A percentile compares a stretch with the other conserved stretches of the same genome.
Evolutionary conservation across 2,888 invertebrate genomes (phyloP).

Genomic region (Zaprionus lineosus): DNA sequence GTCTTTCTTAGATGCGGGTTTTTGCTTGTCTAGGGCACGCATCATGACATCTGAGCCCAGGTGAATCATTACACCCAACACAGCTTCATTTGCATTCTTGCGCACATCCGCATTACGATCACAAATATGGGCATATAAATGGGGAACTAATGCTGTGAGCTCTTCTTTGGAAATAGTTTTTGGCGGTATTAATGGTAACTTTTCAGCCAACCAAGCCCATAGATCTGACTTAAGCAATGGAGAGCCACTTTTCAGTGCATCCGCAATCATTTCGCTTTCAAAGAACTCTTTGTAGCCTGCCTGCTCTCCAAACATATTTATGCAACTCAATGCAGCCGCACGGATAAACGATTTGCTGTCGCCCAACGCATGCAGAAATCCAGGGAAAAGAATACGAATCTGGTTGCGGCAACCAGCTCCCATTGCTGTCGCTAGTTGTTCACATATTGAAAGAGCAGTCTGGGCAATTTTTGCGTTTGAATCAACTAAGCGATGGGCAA

Average conservation of each 20-base stretch:
- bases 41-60: constrained; percentile 87
- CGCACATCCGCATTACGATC: constrained; percentile 96
- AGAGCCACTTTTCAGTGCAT: constrained; percentile 93
- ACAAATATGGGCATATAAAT: constrained; percentile 91
- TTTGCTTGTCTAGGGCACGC: constrained; percentile 82
- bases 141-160: constrained; percentile 89
- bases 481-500: constrained; percentile 91
- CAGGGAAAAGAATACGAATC: constrained; percentile 91
- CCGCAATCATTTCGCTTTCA: constrained; percentile 93
- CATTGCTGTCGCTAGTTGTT: constrained; percentile 91
- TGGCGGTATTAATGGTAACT: constrained; percentile 87
- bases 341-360: constrained; percentile 91
- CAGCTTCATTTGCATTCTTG: constrained; percentile 94
- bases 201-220: constrained; percentile 93
- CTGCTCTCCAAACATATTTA: constrained; percentile 92
- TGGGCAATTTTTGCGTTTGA: constrained; percentile 96
- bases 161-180: constrained; percentile 92
- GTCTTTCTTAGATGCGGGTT: constrained; percentile 89
- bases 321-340: constrained; percentile 90
- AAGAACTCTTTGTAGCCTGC: constrained; percentile 91
- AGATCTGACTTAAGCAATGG: constrained; percentile 91
- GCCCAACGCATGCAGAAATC: constrained; percentile 91
- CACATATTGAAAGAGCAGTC: constrained; percentile 91
- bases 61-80: constrained; percentile 96
- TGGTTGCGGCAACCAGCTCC: constrained; percentile 91